Percentiles rank a stretch among this genome's conserved stretches.
These are phyloP conservation scores for Lasioglossum figueresi DNA, from an alignment of 2,888 invertebrate species.

Conservation along the genomic window DNA sequence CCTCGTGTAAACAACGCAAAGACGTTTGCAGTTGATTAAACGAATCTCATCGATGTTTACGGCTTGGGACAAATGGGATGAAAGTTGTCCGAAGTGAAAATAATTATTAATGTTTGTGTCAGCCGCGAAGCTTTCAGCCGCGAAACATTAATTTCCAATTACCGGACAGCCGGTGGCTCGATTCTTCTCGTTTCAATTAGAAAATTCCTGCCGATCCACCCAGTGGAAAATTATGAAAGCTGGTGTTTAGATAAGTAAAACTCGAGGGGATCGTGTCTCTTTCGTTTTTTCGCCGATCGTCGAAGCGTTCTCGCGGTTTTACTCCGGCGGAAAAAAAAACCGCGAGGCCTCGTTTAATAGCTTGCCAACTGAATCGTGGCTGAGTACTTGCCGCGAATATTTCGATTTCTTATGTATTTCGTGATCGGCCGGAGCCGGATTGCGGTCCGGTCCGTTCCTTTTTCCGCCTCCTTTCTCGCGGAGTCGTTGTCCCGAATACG, in stretches of 20 bases:
- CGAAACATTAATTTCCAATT: conserved; percentile 20
- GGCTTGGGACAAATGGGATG: background rate
- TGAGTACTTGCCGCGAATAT: conserved; percentile 31
- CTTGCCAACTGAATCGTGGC: conserved; percentile 29
- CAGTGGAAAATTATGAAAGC: conserved; percentile 13
- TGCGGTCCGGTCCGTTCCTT: conserved; percentile 51
- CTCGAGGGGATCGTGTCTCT: background rate
- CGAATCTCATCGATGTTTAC: background rate
- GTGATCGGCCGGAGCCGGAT: conserved; percentile 25
- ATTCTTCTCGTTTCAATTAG: conserved; percentile 3
- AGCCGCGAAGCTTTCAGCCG: background rate
- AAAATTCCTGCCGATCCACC: conserved; percentile 26
- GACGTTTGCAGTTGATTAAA: background rate
- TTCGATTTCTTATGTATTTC: conserved; percentile 54
- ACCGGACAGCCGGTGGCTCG: conserved; percentile 3
- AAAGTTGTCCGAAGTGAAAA: conserved; percentile 10
- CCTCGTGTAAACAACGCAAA: too few species aligned
- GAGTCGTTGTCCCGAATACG: conserved; percentile 22
- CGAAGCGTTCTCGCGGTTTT: conserved; percentile 17
- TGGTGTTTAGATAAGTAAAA: conserved; percentile 13
- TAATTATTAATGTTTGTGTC: background rate
- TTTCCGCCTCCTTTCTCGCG: conserved; percentile 38
- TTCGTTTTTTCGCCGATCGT: conserved; percentile 1
- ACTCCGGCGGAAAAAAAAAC: conserved; percentile 26
- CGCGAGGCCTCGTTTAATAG: conserved; percentile 50